Evolutionary conservation across 2,797 vertebrate species (phyloP).

Genomic region (Anabas testudineus): DNA sequence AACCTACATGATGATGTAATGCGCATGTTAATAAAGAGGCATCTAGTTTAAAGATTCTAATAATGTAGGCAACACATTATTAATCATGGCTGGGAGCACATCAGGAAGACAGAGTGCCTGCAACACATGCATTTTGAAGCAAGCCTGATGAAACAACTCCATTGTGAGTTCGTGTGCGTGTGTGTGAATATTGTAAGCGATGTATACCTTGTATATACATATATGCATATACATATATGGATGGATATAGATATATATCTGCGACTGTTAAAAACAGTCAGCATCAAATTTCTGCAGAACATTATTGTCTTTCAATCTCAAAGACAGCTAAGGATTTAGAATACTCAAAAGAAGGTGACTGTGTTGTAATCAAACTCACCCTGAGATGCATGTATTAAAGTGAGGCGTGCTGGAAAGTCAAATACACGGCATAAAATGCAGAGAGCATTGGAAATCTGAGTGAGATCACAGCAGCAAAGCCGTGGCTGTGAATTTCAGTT

Average conservation of each 20-base stretch:
- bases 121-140: slow-evolving; percentile 59
- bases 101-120: slow-evolving; percentile 56
- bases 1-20: slow-evolving; percentile 61
- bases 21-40: slow-evolving; percentile 69
- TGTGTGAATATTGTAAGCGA: slow-evolving; percentile 60
- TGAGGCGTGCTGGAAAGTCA: slow-evolving; percentile 11
- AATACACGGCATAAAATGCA: slow-evolving; percentile 49
- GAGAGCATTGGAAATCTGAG: slow-evolving; percentile 37
- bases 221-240: too few species aligned
- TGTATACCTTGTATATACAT: slow-evolving; percentile 39
- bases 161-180: slow-evolving; percentile 8
- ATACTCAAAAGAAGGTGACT: slow-evolving; percentile 20
- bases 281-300: slow-evolving; percentile 28
- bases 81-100: slow-evolving; percentile 54
- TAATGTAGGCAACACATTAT: slow-evolving; percentile 72
- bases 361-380: slow-evolving; percentile 53
- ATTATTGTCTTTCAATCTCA: slow-evolving; percentile 46
- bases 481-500: slow-evolving; percentile 32
- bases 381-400: slow-evolving; percentile 26
- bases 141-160: slow-evolving; percentile 38
- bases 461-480: slow-evolving; percentile 36
- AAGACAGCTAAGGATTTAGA: slow-evolving; percentile 27
- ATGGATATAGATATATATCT: too few species aligned
- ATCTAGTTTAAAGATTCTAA: slow-evolving; percentile 69
- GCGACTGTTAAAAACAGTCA: too few species aligned